Percentiles rank a stretch among this genome's conserved stretches.
phyloP scores from a whole-genome alignment of 2,888 invertebrate species.

The Harmothoe impar region DNA sequence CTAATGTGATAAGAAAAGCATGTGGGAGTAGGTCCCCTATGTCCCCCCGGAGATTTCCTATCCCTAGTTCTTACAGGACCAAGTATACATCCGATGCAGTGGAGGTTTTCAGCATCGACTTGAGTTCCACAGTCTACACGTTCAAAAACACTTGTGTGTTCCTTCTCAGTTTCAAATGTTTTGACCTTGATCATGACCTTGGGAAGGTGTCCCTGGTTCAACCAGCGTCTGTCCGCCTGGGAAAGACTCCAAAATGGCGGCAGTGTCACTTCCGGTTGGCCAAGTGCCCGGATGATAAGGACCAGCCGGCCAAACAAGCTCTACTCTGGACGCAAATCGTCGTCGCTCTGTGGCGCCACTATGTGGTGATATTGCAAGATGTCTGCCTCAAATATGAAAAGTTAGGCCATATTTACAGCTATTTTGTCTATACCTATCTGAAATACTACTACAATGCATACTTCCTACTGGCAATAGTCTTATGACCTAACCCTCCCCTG shows the following conservation, averaged over 20 bases:
- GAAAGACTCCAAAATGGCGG: conserved; percentile 8
- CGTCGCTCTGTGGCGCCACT: not conserved
- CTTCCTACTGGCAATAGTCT: too few species aligned
- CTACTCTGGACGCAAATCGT: not conserved
- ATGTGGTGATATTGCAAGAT: not conserved
- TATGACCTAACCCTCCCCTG: too few species aligned
- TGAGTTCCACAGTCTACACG: not conserved
- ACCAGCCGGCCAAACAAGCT: not conserved
- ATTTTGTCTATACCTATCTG: too few species aligned
- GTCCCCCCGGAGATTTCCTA: too few species aligned
- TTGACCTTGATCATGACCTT: conserved; percentile 32
- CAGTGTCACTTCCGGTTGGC: conserved; percentile 26
- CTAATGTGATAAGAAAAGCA: too few species aligned
- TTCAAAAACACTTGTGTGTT: not conserved
- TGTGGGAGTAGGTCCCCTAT: too few species aligned
- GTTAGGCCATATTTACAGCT: too few species aligned
- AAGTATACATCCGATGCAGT: too few species aligned
- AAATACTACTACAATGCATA: too few species aligned
- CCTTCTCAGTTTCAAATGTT: conserved; percentile 24
- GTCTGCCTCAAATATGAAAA: too few species aligned
- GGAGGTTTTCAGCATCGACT: too few species aligned
- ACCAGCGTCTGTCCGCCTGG: not conserved
- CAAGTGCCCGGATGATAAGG: conserved; percentile 19
- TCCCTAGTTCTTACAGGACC: too few species aligned
- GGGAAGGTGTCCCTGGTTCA: not conserved